Percentiles rank a stretch among this genome's conserved stretches.
These are phyloP conservation scores for Stercorarius parasiticus DNA, from an alignment of 2,113 vertebrate species.

Conservation along the genomic window DNA sequence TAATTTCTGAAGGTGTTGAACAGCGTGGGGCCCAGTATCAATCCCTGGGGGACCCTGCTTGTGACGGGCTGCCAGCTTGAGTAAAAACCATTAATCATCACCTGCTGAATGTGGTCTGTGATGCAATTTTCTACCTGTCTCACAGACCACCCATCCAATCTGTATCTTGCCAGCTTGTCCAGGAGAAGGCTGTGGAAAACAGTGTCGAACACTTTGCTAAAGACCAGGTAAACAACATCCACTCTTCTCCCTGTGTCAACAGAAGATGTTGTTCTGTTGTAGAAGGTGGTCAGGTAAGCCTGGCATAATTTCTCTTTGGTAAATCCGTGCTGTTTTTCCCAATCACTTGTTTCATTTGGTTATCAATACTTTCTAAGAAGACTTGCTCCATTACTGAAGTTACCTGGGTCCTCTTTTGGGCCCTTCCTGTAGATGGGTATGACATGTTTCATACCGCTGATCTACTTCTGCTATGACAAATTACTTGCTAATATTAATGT, in stretches of 20 bases:
- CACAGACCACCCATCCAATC: background rate
- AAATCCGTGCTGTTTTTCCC: background rate
- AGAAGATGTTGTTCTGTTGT: background rate
- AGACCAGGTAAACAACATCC: background rate
- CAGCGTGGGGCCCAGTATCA: fast-evolving
- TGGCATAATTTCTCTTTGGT: background rate
- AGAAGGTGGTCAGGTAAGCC: background rate
- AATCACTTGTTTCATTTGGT: background rate
- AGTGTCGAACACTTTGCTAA: background rate
- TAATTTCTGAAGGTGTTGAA: background rate
- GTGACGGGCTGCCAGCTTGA: background rate
- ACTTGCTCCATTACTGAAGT: background rate
- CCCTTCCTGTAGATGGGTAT: background rate
- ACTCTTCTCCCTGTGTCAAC: background rate
- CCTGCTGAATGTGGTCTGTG: background rate
- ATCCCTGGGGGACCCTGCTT: background rate
- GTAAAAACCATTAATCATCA: background rate
- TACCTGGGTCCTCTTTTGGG: background rate
- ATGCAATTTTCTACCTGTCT: background rate
- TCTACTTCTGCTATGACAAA: background rate
- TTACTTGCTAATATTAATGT: background rate
- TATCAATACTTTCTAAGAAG: background rate
- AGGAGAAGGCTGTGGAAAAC: background rate
- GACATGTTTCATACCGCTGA: background rate
- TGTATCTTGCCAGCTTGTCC: background rate